A percentile compares a stretch with the other conserved stretches of the same genome.
These are phyloP conservation scores for Pyrrhura leucotis DNA, from an alignment of 2,797 vertebrate genomes.

Conservation along the genomic window DNA sequence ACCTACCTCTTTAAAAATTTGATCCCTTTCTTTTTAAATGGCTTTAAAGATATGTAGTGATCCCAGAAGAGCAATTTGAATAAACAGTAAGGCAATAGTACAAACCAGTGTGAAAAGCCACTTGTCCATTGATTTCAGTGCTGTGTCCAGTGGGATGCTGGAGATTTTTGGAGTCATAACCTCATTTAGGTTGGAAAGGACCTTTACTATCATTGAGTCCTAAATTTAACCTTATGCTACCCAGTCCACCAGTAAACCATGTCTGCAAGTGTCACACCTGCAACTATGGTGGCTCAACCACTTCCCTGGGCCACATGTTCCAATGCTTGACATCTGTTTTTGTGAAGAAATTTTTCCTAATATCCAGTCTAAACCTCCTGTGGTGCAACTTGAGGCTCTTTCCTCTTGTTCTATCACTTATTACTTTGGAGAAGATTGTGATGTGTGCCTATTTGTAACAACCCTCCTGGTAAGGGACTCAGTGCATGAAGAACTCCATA, in stretches of 20 bases:
- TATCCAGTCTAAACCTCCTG: too few relatives aligned
- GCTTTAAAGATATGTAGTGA: neutral
- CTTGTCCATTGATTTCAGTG: neutral
- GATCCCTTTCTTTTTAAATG: neutral
- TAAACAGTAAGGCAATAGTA: neutral
- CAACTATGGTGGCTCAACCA: too few relatives aligned
- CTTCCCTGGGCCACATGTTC: neutral
- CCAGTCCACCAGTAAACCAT: neutral
- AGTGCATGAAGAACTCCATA: too few relatives aligned
- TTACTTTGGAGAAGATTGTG: too few relatives aligned
- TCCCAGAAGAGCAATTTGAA: neutral
- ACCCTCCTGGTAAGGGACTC: too few relatives aligned
- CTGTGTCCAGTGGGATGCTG: neutral
- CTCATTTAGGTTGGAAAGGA: neutral
- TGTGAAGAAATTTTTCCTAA: neutral
- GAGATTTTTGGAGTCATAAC: neutral
- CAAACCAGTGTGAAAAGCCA: neutral
- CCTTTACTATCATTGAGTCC: fast-evolving
- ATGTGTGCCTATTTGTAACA: too few relatives aligned
- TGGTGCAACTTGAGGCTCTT: too few relatives aligned
- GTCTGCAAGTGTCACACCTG: neutral
- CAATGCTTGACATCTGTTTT: neutral
- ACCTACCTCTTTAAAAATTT: neutral
- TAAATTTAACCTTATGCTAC: neutral
- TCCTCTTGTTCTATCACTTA: too few relatives aligned